phyloP scores from a whole-genome alignment of 2,113 vertebrate genomes.

The Conger conger region DNA sequence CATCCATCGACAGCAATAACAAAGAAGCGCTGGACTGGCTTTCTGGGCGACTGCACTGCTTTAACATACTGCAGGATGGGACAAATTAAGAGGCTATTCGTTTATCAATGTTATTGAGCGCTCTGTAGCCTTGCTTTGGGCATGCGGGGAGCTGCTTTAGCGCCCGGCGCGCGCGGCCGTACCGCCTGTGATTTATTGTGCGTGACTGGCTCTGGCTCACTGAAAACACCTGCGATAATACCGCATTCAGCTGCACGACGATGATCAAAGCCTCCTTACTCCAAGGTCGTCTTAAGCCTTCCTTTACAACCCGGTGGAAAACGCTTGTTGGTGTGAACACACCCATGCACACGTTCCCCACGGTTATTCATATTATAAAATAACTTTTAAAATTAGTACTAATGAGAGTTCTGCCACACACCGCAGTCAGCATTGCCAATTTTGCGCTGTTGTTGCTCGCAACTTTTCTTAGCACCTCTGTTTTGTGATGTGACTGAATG shows the following conservation, averaged over 20 bases:
- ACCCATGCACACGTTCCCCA: not conserved
- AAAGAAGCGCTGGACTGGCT: too few relatives aligned
- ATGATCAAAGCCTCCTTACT: not conserved
- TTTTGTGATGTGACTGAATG: not conserved
- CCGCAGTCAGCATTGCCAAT: not conserved
- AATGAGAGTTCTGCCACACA: too few relatives aligned
- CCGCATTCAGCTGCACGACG: not conserved
- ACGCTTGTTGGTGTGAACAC: not conserved
- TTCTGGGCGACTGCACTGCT: too few relatives aligned
- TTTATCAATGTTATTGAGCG: too few relatives aligned
- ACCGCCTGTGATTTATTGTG: not conserved
- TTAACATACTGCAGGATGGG: too few relatives aligned
- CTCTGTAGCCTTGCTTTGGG: not conserved
- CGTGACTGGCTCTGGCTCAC: not conserved
- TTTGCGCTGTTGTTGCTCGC: not conserved
- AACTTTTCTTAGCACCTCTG: not conserved
- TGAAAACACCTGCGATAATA: not conserved
- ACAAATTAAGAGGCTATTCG: too few relatives aligned
- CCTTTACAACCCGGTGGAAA: not conserved
- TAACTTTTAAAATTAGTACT: too few relatives aligned
- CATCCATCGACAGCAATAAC: too few relatives aligned
- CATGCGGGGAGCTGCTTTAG: not conserved
- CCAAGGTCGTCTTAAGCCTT: not conserved
- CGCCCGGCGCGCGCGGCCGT: too few relatives aligned
- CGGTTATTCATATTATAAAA: too few relatives aligned